phyloP scores from a whole-genome alignment of 2,888 invertebrate species.

The Sinhomidia bicolor region DNA sequence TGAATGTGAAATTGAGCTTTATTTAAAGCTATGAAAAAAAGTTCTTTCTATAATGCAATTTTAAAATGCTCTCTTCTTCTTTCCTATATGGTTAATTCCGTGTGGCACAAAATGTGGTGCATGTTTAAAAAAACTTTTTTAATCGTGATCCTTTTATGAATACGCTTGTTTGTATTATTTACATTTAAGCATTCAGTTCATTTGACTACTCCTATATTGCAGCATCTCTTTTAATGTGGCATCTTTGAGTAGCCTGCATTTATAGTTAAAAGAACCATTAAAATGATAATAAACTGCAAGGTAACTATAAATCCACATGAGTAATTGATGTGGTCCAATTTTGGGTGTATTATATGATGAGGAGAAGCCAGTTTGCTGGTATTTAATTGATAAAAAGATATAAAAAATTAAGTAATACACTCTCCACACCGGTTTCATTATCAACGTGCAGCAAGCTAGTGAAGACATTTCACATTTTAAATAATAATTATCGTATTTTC shows the following conservation, averaged over 20 bases:
- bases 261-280: no score
- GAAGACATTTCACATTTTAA: no score
- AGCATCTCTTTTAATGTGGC: no score
- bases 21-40: background rate
- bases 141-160: background rate
- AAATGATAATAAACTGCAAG: no score
- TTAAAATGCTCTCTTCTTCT: no score
- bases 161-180: background rate
- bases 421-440: background rate
- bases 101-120: background rate
- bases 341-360: conserved; percentile 32
- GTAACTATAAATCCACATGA: background rate
- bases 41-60: background rate
- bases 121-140: no score
- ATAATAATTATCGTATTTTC: no score
- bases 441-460: no score
- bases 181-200: conserved; percentile 1
- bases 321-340: conserved; percentile 55
- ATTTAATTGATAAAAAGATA: background rate
- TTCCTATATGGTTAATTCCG: no score
- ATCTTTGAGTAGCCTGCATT: no score
- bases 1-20: no score
- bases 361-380: background rate
- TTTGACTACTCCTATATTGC: no score
- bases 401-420: background rate